Conservation (phyloP, 2,888 invertebrate genomes). For the Imbricaverruca yamaguchii region DNA sequence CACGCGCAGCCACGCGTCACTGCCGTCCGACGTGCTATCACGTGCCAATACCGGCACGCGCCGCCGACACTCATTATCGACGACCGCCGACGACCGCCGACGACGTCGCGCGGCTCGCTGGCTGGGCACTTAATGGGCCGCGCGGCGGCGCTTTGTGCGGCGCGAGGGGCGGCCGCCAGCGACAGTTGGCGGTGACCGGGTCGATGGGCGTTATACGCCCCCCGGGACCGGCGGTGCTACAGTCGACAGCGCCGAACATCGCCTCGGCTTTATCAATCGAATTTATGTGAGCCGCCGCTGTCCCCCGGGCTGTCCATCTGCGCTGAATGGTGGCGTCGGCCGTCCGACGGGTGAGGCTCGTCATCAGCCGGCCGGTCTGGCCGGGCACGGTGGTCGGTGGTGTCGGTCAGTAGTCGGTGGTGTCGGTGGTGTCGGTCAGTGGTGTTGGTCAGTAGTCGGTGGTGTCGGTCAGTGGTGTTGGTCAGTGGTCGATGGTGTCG, state of each 20-base stretch:
- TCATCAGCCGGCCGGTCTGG: too few relatives aligned
- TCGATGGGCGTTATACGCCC: slow-evolving; percentile 17
- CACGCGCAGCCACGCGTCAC: background rate
- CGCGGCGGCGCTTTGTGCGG: background rate
- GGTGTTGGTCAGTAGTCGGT: too few relatives aligned
- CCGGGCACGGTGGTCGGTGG: too few relatives aligned
- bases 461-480: too few relatives aligned
- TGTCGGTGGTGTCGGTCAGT: too few relatives aligned
- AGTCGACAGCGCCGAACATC: too few relatives aligned
- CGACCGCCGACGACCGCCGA: background rate
- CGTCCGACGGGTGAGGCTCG: too few relatives aligned
- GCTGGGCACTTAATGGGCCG: background rate
- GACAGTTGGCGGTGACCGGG: background rate
- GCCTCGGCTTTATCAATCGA: background rate
- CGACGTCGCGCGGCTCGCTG: background rate
- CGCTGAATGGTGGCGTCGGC: background rate
- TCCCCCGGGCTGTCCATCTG: background rate
- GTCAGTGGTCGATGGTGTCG: too few relatives aligned
- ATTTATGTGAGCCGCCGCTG: background rate
- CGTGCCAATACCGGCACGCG: too few relatives aligned
- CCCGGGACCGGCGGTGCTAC: background rate
- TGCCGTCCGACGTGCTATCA: background rate
- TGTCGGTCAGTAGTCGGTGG: too few relatives aligned
- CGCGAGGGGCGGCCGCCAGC: background rate
- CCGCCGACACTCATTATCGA: too few relatives aligned